These are phyloP conservation scores for Tetragonisca angustula DNA, from an alignment of 2,888 invertebrate species.

Conservation along the genomic window DNA sequence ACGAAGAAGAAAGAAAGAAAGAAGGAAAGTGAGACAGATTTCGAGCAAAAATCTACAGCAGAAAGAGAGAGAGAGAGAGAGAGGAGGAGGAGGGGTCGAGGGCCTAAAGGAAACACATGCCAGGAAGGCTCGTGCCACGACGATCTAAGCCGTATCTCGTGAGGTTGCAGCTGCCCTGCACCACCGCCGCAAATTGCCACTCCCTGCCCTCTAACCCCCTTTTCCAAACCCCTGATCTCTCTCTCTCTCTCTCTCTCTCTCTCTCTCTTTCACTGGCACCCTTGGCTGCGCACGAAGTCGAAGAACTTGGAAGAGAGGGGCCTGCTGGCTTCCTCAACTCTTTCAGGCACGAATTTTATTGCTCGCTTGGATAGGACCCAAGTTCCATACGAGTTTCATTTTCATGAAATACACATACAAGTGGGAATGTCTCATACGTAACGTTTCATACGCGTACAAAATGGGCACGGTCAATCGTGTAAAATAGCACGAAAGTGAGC, in stretches of 20 bases:
- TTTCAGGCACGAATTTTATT: no score
- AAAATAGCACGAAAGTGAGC: no score
- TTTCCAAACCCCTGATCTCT: slow-evolving; percentile 1
- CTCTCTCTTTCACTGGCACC: slow-evolving; percentile 1
- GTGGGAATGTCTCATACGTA: no score
- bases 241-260: not conserved
- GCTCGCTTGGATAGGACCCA: no score
- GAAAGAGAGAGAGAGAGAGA: slow-evolving; percentile 44
- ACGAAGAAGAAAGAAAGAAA: slow-evolving; percentile 41
- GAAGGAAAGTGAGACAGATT: slow-evolving; percentile 42
- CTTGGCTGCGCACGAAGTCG: slow-evolving; percentile 49
- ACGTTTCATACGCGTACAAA: no score
- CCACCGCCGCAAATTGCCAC: slow-evolving; percentile 69
- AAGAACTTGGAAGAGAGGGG: slow-evolving; percentile 52
- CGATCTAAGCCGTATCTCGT: slow-evolving; percentile 79
- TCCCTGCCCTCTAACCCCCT: slow-evolving; percentile 10
- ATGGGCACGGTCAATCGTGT: no score
- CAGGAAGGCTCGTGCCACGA: slow-evolving; percentile 81
- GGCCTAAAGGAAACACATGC: slow-evolving; percentile 79
- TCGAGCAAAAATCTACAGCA: slow-evolving; percentile 55
- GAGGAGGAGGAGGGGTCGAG: slow-evolving; percentile 52
- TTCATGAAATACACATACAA: no score
- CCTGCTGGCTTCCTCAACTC: slow-evolving; percentile 56
- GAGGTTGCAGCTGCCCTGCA: slow-evolving; percentile 77
- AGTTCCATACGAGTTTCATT: no score